A percentile compares a stretch with the other conserved stretches of the same genome.
These are phyloP conservation scores for Phycodurus eques DNA, from an alignment of 2,113 vertebrate species.

Conservation along the genomic window DNA sequence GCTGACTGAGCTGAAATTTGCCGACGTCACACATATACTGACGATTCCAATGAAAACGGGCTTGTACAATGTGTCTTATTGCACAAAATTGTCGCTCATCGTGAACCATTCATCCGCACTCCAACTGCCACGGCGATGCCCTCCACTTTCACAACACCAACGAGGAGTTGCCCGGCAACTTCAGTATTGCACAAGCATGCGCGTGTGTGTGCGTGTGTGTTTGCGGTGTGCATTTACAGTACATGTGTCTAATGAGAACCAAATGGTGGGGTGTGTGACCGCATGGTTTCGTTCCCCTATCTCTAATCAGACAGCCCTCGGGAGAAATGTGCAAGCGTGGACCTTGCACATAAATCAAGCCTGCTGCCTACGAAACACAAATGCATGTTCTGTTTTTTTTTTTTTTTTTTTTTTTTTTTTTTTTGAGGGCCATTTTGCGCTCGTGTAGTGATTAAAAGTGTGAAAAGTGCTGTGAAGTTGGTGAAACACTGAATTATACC, in stretches of 20 bases:
- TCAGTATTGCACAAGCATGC: conserved; percentile 56
- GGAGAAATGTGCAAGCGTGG: conserved; percentile 65
- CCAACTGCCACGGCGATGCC: conserved; percentile 17
- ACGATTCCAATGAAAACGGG: neutral
- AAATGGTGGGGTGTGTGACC: conserved; percentile 68
- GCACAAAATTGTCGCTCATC: conserved; percentile 4
- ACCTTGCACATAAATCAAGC: conserved; percentile 73
- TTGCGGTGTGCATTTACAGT: conserved; percentile 38
- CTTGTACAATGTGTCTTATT: neutral
- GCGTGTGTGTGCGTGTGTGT: conserved; percentile 26
- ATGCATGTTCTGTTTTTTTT: conserved; percentile 23
- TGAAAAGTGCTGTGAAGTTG: conserved; percentile 38
- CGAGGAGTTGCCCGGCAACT: conserved; percentile 54
- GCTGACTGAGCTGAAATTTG: neutral
- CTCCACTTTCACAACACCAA: conserved; percentile 35
- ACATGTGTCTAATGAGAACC: conserved; percentile 68
- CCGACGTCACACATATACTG: neutral
- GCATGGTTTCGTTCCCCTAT: conserved; percentile 70
- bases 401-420: conserved; percentile 4
- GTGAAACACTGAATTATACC: conserved; percentile 20
- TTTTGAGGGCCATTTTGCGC: conserved; percentile 1
- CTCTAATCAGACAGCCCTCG: conserved; percentile 76
- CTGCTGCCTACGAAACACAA: conserved; percentile 59
- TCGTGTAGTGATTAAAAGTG: conserved; percentile 14
- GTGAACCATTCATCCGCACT: conserved; percentile 6